Evolutionary conservation across 1,140 invertebrate species (phyloP).

Genomic region (Drosophila bipectinata): DNA sequence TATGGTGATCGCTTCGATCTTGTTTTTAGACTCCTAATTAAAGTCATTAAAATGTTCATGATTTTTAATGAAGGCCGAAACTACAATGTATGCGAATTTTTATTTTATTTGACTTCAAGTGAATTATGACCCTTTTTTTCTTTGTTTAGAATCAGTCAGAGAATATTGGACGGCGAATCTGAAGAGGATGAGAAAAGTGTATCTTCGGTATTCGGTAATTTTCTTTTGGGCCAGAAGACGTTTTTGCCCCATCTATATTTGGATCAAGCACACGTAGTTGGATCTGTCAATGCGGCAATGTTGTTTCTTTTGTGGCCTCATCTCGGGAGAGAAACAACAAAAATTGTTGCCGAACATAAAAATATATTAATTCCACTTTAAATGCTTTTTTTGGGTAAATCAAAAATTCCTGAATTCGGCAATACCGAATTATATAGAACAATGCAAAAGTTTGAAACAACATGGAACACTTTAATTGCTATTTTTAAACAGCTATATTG

Average conservation of each 20-base stretch:
- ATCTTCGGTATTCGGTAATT: constrained; percentile 46
- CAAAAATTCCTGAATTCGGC: constrained; percentile 36
- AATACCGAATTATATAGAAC: constrained; percentile 32
- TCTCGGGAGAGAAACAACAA: constrained; percentile 27
- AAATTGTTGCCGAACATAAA: constrained; percentile 46
- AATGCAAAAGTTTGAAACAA: constrained; percentile 24
- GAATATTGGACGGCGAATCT: background rate
- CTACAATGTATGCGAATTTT: background rate
- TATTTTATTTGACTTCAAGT: background rate
- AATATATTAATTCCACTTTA: constrained; percentile 62
- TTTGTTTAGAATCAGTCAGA: constrained; percentile 64
- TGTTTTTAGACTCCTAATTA: background rate
- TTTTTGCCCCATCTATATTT: constrained; percentile 63
- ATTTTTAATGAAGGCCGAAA: background rate
- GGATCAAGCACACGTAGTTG: constrained; percentile 77
- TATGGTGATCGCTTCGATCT: background rate
- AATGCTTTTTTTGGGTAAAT: constrained; percentile 56
- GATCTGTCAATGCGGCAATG: constrained; percentile 64
- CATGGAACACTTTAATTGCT: constrained; percentile 42
- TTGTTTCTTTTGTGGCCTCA: constrained; percentile 50
- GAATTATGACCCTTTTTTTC: constrained; percentile 10
- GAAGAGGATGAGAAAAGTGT: constrained; percentile 22
- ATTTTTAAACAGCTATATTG: constrained; percentile 29
- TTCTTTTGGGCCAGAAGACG: constrained; percentile 66
- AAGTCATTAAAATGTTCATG: background rate